Base-by-base conservation (phyloP, 2,797 vertebrate genomes). In the Synaphobranchus kaupii region DNA sequence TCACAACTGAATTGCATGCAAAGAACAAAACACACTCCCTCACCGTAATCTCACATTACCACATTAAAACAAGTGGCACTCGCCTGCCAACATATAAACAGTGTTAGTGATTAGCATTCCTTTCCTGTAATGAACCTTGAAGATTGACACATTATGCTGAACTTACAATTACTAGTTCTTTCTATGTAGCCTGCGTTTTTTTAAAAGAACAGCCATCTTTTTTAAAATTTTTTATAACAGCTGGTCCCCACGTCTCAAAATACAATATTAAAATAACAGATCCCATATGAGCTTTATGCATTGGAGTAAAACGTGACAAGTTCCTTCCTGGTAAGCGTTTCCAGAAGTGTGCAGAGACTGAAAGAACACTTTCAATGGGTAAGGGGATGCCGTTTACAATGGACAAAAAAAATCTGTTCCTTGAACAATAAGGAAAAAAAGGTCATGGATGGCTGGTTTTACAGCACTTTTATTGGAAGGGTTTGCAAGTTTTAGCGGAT, bases 91-190 rank as follows among this genome's bases (percentile, higher is more conserved):
- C 89, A 85, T 93, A 91, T 94, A 93, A 96, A 96, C 92, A 92
- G 89, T 88, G 76, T 1, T 84, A 54, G 92, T 92, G 90, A 95
- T 96, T 95, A 95, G 94, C 94, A 96, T 96, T 96, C 96, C 94
- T 94, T 81, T 7, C 4, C 86, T 90, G 88, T 93, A 95, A 95
- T 95, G 92, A 92, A 89, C 90, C 93, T 87, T 91, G 92, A 89
- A 85, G 89, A 20, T 52, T 82, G 92, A 89, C 83, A 91, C 88
- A n/a, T 39, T 1, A 39, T 15, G 28, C 47, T 48, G 20, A 87
- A 76, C 82, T 20, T 4, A 25, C 50, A 22, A 84, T 73, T 31
- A 84, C 4, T n/a, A 31, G 34, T 56, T 54, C 1, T 20, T 31
- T 54, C 50, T 31, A 84, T 54, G 60, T 84, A 87, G 81, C n/a